Evolutionary conservation across 2,113 vertebrate genomes (phyloP).

Genomic region (Strigops habroptila): DNA sequence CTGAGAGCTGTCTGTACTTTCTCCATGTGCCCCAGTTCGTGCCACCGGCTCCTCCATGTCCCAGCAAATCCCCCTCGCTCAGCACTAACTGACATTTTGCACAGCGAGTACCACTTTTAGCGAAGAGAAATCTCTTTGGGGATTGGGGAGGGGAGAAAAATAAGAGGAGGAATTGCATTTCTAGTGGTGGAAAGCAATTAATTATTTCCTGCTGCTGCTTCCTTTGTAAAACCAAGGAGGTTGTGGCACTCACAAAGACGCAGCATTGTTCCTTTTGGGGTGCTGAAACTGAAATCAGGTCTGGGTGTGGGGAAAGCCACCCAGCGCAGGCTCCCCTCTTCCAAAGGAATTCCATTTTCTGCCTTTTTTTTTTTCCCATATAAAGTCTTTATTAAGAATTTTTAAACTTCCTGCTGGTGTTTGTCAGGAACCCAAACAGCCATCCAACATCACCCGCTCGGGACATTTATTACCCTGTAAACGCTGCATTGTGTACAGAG

Average conservation of each 20-base stretch:
- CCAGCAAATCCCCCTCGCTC: neutral
- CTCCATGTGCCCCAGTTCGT: neutral
- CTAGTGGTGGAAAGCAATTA: neutral
- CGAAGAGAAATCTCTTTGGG: neutral
- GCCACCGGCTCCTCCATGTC: neutral
- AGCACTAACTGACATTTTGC: neutral
- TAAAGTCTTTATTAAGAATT: neutral
- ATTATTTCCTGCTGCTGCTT: neutral
- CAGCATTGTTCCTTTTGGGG: neutral
- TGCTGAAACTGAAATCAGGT: neutral
- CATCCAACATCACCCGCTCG: neutral
- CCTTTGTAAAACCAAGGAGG: neutral
- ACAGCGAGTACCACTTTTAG: neutral
- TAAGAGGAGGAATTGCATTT: neutral
- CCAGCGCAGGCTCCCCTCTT: neutral
- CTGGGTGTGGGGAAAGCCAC: neutral
- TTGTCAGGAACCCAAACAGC: neutral
- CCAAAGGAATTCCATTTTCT: neutral
- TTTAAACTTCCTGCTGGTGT: neutral
- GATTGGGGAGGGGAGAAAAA: too few species aligned
- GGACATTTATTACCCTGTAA: neutral
- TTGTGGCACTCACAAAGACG: neutral
- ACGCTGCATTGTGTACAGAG: fast-evolving
- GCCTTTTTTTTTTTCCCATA: neutral
- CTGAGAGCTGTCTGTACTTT: neutral